phyloP scores from a whole-genome alignment of 1,140 invertebrate species.

The Drosophila watanabei region DNA sequence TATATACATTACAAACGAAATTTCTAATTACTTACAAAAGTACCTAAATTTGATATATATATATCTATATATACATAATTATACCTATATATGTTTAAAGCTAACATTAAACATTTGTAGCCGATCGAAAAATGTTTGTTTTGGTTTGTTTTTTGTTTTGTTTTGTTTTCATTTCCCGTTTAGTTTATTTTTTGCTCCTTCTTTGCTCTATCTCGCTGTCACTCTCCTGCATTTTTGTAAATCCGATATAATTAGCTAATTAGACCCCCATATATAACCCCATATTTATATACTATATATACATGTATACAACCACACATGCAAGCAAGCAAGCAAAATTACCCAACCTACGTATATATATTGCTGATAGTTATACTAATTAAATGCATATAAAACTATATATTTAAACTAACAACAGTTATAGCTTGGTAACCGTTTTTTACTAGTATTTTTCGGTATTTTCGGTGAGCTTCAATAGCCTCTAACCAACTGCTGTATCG shows the following conservation, averaged over 20 bases:
- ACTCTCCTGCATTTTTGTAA: slow-evolving; percentile 60
- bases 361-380: slow-evolving; percentile 16
- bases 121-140: slow-evolving; percentile 29
- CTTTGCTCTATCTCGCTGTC: slow-evolving; percentile 13
- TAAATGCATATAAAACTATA: slow-evolving; percentile 19
- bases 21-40: slow-evolving; percentile 35
- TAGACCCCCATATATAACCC: slow-evolving; percentile 30
- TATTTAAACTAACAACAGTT: slow-evolving; percentile 23
- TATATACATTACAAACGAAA: slow-evolving; percentile 32
- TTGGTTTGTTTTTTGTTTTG: slow-evolving; percentile 39
- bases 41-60: slow-evolving; percentile 26
- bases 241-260: slow-evolving; percentile 25
- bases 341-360: slow-evolving; percentile 19
- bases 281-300: slow-evolving; percentile 18
- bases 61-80: slow-evolving; percentile 35
- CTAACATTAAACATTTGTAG: slow-evolving; percentile 41
- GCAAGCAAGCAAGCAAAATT: slow-evolving; percentile 58
- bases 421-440: slow-evolving; percentile 21
- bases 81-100: slow-evolving; percentile 30
- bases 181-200: slow-evolving; percentile 25
- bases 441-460: slow-evolving; percentile 12
- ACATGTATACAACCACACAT: slow-evolving; percentile 45
- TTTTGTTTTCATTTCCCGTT: slow-evolving; percentile 25
- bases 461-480: slow-evolving; percentile 8
- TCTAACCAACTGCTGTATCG: neutral